Conservation (phyloP, 2,797 vertebrate genomes). For the Pangasius macronema region DNA sequence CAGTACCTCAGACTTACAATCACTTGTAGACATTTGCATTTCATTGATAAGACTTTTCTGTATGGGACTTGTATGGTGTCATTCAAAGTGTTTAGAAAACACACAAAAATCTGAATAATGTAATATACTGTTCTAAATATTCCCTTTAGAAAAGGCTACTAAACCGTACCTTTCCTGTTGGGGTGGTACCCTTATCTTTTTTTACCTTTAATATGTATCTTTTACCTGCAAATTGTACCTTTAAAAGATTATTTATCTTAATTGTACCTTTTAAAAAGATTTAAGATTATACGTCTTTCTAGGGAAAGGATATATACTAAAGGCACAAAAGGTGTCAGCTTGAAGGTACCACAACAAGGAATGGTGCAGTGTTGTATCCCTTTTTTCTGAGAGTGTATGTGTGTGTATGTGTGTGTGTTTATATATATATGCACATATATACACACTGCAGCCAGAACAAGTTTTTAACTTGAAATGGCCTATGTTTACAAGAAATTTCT, state of each 20-base stretch:
- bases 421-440: slow-evolving; percentile 37
- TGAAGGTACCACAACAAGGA: background rate
- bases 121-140: background rate
- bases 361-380: background rate
- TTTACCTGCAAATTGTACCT: background rate
- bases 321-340: no score
- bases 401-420: slow-evolving; percentile 8
- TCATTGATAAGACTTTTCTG: slow-evolving; percentile 12
- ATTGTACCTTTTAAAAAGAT: background rate
- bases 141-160: background rate
- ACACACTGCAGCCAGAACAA: slow-evolving; percentile 56
- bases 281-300: background rate
- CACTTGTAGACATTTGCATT: slow-evolving; percentile 23
- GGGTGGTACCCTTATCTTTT: background rate
- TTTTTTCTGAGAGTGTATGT: background rate
- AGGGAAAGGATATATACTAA: background rate
- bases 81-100: slow-evolving; percentile 59
- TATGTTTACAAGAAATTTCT: slow-evolving; percentile 59
- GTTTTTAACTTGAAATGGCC: slow-evolving; percentile 52
- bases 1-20: background rate
- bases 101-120: slow-evolving; percentile 16
- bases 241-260: background rate
- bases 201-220: background rate
- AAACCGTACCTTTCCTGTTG: background rate
- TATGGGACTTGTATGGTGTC: slow-evolving; percentile 54